Evolutionary conservation across 1,140 invertebrate genomes (phyloP).

Genomic region (Halesus radiatus): DNA sequence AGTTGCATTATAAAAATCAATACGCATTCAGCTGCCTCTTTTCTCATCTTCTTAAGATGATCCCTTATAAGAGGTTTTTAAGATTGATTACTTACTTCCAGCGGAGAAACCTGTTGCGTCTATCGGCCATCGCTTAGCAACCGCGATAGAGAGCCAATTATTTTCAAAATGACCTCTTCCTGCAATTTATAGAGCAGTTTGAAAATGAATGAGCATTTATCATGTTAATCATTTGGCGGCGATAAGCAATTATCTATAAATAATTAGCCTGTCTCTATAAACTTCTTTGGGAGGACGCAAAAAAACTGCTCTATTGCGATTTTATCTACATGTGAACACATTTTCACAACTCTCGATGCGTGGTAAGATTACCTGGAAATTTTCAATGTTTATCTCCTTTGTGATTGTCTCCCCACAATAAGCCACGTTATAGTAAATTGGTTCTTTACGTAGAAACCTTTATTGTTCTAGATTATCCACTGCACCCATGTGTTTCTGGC

Average conservation of each 20-base stretch:
- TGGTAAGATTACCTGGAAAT: too few relatives aligned
- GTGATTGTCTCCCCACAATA: too few relatives aligned
- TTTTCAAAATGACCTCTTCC: not conserved
- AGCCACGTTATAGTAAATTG: too few relatives aligned
- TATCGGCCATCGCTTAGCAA: not conserved
- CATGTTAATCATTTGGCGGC: not conserved
- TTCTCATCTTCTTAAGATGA: not conserved
- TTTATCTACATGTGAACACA: not conserved
- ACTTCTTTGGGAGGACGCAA: not conserved
- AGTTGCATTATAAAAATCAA: too few relatives aligned
- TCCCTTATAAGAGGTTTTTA: not conserved
- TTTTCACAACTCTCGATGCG: too few relatives aligned
- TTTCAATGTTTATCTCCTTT: too few relatives aligned
- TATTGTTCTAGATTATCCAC: too few relatives aligned
- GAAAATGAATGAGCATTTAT: not conserved
- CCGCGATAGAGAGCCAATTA: slow-evolving; percentile 14
- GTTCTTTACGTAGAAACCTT: too few relatives aligned
- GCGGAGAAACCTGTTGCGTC: not conserved
- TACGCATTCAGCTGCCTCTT: not conserved
- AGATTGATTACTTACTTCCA: slow-evolving; percentile 25
- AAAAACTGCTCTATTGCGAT: not conserved
- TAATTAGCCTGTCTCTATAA: not conserved
- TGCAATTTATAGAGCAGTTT: slow-evolving; percentile 3
- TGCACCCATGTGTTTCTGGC: too few relatives aligned
- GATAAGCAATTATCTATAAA: not conserved